These are phyloP conservation scores for Phocoena sinus DNA, from an alignment of 2,113 vertebrate species.

Conservation along the genomic window DNA sequence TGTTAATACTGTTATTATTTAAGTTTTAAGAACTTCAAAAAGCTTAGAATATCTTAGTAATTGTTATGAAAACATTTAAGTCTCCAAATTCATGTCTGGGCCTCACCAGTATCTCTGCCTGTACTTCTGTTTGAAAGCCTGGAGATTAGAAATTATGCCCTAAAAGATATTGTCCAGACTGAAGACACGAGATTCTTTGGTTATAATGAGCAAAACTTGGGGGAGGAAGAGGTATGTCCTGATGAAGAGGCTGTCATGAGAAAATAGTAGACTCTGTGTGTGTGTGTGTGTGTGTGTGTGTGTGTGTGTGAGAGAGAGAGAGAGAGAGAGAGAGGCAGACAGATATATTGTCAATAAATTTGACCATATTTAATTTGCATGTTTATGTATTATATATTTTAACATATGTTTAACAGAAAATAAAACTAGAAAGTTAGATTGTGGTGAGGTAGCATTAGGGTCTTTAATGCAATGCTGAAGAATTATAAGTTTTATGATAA, in stretches of 20 bases:
- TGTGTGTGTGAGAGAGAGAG: too few relatives aligned
- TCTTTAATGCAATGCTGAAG: background rate
- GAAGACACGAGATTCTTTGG: background rate
- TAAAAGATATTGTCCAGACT: background rate
- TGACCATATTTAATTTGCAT: background rate
- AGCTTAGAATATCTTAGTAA: background rate
- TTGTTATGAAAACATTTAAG: background rate
- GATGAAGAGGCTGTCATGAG: background rate
- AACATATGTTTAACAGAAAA: background rate
- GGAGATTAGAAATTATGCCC: background rate
- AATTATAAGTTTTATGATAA: background rate
- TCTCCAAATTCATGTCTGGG: background rate
- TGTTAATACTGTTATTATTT: background rate
- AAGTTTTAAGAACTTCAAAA: background rate
- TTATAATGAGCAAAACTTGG: background rate
- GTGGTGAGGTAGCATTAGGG: background rate
- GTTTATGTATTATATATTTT: background rate
- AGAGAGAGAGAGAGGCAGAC: too few relatives aligned
- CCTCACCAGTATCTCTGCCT: background rate
- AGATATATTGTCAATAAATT: background rate
- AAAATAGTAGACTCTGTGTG: background rate
- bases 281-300: background rate
- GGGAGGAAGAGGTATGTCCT: background rate
- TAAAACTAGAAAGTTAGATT: background rate
- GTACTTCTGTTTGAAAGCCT: background rate